phyloP scores from a whole-genome alignment of 2,113 vertebrate genomes.

The Scomber scombrus region DNA sequence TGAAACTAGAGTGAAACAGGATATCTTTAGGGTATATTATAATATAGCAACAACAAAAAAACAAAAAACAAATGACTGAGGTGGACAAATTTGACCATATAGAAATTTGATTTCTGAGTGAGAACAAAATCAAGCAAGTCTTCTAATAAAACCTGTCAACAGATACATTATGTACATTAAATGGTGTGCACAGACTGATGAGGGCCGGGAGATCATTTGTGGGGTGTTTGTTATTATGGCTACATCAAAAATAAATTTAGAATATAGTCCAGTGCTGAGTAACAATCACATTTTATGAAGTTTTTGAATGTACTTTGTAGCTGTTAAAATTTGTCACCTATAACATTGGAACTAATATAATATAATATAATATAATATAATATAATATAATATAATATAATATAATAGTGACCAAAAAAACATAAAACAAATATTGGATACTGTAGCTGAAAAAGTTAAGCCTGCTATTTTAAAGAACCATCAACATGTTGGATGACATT shows the following conservation, averaged over 20 bases:
- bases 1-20: conserved; percentile 64
- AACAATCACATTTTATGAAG: not conserved
- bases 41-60: conserved; percentile 64
- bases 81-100: conserved; percentile 68
- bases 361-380: too few relatives aligned
- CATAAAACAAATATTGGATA: not conserved
- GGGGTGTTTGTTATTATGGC: not conserved
- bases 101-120: conserved; percentile 76
- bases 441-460: too few relatives aligned
- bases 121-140: conserved; percentile 79
- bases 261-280: not conserved
- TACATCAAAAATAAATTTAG: not conserved
- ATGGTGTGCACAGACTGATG: conserved; percentile 73
- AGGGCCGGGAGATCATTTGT: conserved; percentile 32
- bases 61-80: conserved; percentile 56
- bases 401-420: not conserved
- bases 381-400: not conserved
- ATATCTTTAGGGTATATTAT: conserved; percentile 56
- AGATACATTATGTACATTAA: conserved; percentile 79
- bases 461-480: not conserved
- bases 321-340: not conserved
- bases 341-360: not conserved
- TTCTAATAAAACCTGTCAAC: conserved; percentile 78
- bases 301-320: conserved; percentile 5
- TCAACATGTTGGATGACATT: not conserved